Conservation (phyloP, 53 echinoderm and acorn worm genomes). For the Luidia sarsii region DNA sequence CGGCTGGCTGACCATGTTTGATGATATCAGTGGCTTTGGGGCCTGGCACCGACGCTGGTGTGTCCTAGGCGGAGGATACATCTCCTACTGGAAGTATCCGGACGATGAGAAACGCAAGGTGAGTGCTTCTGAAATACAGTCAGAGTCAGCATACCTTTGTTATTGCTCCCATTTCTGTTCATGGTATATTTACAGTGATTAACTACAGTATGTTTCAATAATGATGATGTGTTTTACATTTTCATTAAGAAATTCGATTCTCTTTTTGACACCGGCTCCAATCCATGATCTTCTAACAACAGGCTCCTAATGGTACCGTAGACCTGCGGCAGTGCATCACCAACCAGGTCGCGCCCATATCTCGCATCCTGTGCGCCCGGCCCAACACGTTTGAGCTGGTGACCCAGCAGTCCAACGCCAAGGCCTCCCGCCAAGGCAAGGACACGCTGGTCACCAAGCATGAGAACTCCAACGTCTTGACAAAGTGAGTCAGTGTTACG, state of each 20-base stretch:
- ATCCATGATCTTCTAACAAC: no score
- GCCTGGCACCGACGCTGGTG: slow-evolving; percentile 99
- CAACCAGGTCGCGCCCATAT: slow-evolving; percentile 71
- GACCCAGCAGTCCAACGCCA: slow-evolving; percentile 63
- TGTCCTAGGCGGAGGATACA: slow-evolving; percentile 84
- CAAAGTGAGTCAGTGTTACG: slow-evolving; percentile 77
- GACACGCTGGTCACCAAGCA: slow-evolving; percentile 77
- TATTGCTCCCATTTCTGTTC: no score
- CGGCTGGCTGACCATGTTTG: slow-evolving; percentile 99
- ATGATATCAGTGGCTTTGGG: slow-evolving; percentile 95
- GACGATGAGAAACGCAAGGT: slow-evolving; percentile 96
- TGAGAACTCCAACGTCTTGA: slow-evolving; percentile 66
- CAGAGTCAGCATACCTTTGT: no score
- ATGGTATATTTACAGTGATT: no score
- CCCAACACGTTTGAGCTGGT: slow-evolving; percentile 98
- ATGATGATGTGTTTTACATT: neutral
- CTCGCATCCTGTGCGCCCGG: slow-evolving; percentile 89
- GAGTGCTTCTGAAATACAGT: neutral
- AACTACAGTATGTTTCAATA: no score
- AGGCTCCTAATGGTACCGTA: slow-evolving; percentile 92
- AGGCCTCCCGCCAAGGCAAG: slow-evolving; percentile 50
- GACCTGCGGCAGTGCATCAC: slow-evolving; percentile 84
- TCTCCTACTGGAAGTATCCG: slow-evolving; percentile 96
- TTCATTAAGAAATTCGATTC: neutral
- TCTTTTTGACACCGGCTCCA: no score